A percentile compares a stretch with the other conserved stretches of the same genome.
These are phyloP conservation scores for Danionella dracula DNA, from an alignment of 2,797 vertebrate genomes.

Conservation along the genomic window DNA sequence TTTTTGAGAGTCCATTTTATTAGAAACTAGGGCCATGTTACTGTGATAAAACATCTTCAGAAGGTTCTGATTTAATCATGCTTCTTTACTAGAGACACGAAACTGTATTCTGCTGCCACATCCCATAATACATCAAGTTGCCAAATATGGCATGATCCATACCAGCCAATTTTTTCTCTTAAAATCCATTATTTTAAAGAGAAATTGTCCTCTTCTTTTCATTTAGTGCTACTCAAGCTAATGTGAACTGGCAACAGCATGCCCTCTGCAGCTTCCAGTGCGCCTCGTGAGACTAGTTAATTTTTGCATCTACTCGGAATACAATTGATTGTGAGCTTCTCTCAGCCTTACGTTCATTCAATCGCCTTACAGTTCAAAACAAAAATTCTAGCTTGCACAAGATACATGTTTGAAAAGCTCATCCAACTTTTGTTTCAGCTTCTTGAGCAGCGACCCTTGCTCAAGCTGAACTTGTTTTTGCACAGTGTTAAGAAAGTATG, in stretches of 20 bases:
- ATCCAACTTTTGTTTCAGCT: slow-evolving; percentile 37
- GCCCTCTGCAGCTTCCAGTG: no score
- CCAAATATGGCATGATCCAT: background rate
- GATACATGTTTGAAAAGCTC: slow-evolving; percentile 14
- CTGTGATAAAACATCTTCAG: slow-evolving; percentile 16
- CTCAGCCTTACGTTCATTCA: slow-evolving; percentile 50
- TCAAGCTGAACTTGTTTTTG: slow-evolving; percentile 64
- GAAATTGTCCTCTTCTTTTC: slow-evolving; percentile 11
- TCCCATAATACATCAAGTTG: background rate
- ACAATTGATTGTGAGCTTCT: background rate
- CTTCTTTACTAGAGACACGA: slow-evolving; percentile 31
- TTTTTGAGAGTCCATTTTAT: no score
- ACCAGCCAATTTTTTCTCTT: background rate
- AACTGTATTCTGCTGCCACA: slow-evolving; percentile 36
- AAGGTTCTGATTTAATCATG: slow-evolving; percentile 15
- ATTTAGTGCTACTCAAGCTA: background rate
- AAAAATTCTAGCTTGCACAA: background rate
- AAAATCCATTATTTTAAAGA: slow-evolving; percentile 10
- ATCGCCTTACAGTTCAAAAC: slow-evolving; percentile 24
- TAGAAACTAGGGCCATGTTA: no score
- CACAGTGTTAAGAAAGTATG: slow-evolving; percentile 69
- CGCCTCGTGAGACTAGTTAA: no score
- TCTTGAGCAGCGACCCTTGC: slow-evolving; percentile 65
- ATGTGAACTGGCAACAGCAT: background rate
- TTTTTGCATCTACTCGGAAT: no score